Conservation (phyloP, 2,888 invertebrate genomes). For the Pseudococcus longispinus region DNA sequence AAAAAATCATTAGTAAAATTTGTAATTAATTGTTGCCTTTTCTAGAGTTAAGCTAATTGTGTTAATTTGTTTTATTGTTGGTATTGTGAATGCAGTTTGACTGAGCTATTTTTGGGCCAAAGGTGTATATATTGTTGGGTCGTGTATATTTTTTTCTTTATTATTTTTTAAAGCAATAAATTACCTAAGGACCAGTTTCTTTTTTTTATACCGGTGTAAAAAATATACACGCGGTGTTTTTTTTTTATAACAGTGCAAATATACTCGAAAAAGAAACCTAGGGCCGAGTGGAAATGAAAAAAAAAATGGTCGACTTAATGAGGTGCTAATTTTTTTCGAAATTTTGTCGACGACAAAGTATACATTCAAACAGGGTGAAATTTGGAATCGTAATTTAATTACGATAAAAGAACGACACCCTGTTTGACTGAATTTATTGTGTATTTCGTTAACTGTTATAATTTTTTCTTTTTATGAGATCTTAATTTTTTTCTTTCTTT, state of each 20-base stretch:
- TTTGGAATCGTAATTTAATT: conserved; percentile 12
- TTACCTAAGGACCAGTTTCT: conserved; percentile 37
- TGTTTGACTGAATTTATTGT: conserved; percentile 55
- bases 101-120: conserved; percentile 55
- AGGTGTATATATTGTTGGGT: conserved; percentile 55
- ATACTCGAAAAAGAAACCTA: conserved; percentile 17
- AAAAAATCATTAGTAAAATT: conserved; percentile 50
- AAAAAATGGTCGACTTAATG: background rate
- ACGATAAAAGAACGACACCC: conserved; percentile 50
- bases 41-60: conserved; percentile 54
- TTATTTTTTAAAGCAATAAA: conserved; percentile 35
- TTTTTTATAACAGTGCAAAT: conserved; percentile 42
- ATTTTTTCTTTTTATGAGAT: conserved; percentile 53
- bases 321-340: conserved; percentile 33
- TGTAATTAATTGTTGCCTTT: conserved; percentile 57
- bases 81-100: conserved; percentile 55
- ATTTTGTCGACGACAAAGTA: background rate
- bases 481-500: conserved; percentile 46
- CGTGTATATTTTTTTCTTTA: conserved; percentile 36
- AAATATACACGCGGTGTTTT: conserved; percentile 3
- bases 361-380: conserved; percentile 21
- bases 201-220: conserved; percentile 40
- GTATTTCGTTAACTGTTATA: conserved; percentile 55
- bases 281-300: background rate
- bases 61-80: conserved; percentile 56